phyloP scores from a whole-genome alignment of 1,140 invertebrate genomes.

The Pseudobourletiella spinata region DNA sequence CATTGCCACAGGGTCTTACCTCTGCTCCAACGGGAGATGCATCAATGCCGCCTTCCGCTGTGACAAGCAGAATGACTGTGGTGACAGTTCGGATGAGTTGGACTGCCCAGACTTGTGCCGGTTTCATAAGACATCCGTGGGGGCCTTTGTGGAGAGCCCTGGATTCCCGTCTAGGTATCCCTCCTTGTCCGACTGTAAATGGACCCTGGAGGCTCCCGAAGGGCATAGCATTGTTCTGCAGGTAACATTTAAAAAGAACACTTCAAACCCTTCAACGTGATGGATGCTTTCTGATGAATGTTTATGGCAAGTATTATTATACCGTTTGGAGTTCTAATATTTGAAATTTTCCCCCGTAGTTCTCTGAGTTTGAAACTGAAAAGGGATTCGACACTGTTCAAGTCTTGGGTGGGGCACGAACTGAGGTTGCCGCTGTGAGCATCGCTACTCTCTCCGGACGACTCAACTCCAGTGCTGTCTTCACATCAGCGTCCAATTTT shows the following conservation, averaged over 20 bases:
- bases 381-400: constrained; percentile 92
- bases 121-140: constrained; percentile 84
- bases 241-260: too few relatives aligned
- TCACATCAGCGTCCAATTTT: constrained; percentile 90
- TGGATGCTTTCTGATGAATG: too few relatives aligned
- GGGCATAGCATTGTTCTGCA: constrained; percentile 85
- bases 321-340: too few relatives aligned
- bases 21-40: constrained; percentile 86
- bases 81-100: constrained; percentile 82
- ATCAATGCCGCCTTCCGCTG: constrained; percentile 81
- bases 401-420: constrained; percentile 85
- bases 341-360: too few relatives aligned
- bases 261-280: too few relatives aligned
- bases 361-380: constrained; percentile 95
- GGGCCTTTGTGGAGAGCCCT: constrained; percentile 88
- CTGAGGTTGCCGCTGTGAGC: constrained; percentile 85
- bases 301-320: too few relatives aligned
- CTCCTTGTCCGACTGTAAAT: constrained; percentile 84
- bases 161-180: constrained; percentile 89
- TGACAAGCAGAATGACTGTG: constrained; percentile 87
- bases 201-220: constrained; percentile 92
- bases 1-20: constrained; percentile 72
- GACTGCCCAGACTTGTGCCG: constrained; percentile 80
- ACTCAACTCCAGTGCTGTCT: constrained; percentile 70
- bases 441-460: constrained; percentile 84